phyloP scores from a whole-genome alignment of 2,113 vertebrate genomes.

The Ascaphus truei region DNA sequence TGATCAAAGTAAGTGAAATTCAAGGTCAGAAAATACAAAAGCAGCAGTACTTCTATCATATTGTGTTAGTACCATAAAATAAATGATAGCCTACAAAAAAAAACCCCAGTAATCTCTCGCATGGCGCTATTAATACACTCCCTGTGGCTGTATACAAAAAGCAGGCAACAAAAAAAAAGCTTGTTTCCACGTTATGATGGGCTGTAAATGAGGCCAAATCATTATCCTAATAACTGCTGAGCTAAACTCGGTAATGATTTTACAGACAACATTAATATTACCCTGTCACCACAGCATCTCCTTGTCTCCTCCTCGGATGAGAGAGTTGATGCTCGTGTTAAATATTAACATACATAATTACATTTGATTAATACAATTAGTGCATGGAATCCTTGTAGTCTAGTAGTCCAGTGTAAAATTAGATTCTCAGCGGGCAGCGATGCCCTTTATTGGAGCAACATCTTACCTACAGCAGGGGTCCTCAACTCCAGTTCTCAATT shows the following conservation, averaged over 20 bases:
- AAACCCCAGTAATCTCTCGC: too few relatives aligned
- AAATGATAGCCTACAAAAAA: too few relatives aligned
- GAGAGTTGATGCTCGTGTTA: not conserved
- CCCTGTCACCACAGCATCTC: constrained; percentile 3
- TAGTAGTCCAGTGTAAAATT: not conserved
- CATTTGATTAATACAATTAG: constrained; percentile 31
- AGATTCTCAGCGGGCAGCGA: not conserved
- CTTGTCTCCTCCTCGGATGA: not conserved
- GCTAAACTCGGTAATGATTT: constrained; percentile 10
- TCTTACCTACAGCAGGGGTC: too few relatives aligned
- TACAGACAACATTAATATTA: constrained; percentile 23
- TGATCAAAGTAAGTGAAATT: too few relatives aligned
- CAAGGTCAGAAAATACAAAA: too few relatives aligned
- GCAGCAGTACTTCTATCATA: too few relatives aligned
- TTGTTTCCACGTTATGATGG: constrained; percentile 5
- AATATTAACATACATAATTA: constrained; percentile 30
- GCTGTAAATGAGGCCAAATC: constrained; percentile 6
- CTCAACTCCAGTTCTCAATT: too few relatives aligned
- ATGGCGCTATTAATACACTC: too few relatives aligned
- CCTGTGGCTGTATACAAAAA: not conserved
- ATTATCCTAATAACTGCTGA: constrained; percentile 14
- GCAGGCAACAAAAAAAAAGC: not conserved
- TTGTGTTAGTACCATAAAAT: too few relatives aligned
- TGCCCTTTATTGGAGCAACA: too few relatives aligned
- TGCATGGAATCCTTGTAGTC: not conserved